phyloP scores from a whole-genome alignment of 2,113 vertebrate genomes.

The Callorhinus ursinus region DNA sequence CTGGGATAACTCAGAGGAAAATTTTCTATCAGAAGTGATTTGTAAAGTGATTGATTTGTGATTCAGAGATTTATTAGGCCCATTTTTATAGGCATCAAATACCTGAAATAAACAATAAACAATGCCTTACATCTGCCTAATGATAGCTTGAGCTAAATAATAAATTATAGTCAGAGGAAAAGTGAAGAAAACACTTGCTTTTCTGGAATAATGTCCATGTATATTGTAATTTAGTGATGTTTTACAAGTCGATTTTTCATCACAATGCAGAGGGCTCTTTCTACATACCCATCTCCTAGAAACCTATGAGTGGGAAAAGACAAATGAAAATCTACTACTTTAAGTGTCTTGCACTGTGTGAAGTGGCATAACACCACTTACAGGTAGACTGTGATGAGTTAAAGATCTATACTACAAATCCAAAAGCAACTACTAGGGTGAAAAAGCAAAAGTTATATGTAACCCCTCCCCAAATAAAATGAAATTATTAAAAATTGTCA shows the following conservation, averaged over 20 bases:
- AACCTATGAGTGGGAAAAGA: background rate
- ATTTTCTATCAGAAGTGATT: background rate
- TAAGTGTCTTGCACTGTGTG: background rate
- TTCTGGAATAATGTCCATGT: background rate
- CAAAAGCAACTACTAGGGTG: background rate
- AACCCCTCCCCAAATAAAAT: background rate
- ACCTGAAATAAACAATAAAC: slow-evolving; percentile 34
- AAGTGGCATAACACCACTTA: background rate
- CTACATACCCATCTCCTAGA: background rate
- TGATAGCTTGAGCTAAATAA: background rate
- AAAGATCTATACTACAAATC: background rate
- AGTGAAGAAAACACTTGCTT: background rate
- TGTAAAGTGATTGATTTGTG: slow-evolving; percentile 33
- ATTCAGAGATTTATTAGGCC: slow-evolving; percentile 7
- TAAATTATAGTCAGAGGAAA: background rate
- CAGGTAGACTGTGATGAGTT: background rate
- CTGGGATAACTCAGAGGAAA: background rate
- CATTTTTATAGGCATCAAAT: background rate
- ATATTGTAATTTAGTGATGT: background rate
- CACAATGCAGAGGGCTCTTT: background rate
- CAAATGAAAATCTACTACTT: background rate
- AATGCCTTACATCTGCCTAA: background rate
- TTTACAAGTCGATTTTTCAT: background rate
- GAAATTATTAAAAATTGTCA: background rate
- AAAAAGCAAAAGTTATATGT: background rate